Evolutionary conservation across 1,140 invertebrate species (phyloP), one percentile per base, ranked within the genome.

Genomic region (Patella vulgata): DNA sequence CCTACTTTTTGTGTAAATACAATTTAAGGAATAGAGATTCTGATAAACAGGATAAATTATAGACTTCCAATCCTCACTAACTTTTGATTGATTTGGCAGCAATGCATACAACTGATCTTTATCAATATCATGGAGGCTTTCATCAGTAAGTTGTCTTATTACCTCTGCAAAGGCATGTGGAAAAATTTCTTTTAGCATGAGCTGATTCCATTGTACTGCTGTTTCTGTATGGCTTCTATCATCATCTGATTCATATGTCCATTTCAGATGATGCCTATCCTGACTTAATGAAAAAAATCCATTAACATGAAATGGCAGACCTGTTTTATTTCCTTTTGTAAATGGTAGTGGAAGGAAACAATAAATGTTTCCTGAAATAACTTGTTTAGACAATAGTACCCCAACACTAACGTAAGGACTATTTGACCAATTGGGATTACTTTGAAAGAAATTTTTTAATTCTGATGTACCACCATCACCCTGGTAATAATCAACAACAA

Each of bases 311-410:
- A 82, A 66, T 4, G 79, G 80, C 21, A 79, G 67, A 8, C 80
- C 80, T 0, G 77, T 76, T n/a, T 67, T 47, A 47, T 63, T 73
- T 40, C 59, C 46, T 21, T 65, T 42, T 42, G 70, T 57, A 27
- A 74, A 56, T 27, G 77, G 78, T 17, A 82, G 66, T 11, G 81
- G 81, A 17, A 83, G 50, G 43, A 79, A 77, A 54, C 79, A 81
- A 59, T 78, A 83, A 2, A 81, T 51, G 36, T 79, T 78, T n/a
- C n/a, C n/a, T 59, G 30, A 43, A 51, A 54, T n/a, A 3, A 0
- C 28, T 9, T 17, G 0, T 40, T 21, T 39, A 17, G 14, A 39
- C 36, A 57, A 55, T 31, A 66, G 71, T 23, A 66, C 56, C 54
- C 52, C 60, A 11, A 63, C 31, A 17, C 60, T 53, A 12, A 63